Percentiles rank a stretch among this genome's conserved stretches.
These are phyloP conservation scores for Parotocinclus haroldoi DNA, from an alignment of 2,797 vertebrate species.

Conservation along the genomic window DNA sequence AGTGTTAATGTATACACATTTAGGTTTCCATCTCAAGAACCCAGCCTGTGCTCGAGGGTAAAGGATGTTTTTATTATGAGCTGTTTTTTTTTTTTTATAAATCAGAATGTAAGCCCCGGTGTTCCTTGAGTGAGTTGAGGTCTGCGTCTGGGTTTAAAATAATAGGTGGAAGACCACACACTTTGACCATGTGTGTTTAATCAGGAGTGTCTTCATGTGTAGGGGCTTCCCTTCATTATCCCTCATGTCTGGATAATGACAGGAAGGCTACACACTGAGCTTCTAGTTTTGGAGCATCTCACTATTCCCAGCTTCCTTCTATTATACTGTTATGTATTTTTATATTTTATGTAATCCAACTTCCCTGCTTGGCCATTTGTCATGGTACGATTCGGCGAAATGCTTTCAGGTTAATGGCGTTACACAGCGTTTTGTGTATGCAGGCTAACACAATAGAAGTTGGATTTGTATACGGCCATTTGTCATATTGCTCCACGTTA, in stretches of 20 bases:
- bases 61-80: slow-evolving; percentile 39
- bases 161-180: slow-evolving; percentile 45
- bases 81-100: not conserved
- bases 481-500: slow-evolving; percentile 6
- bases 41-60: slow-evolving; percentile 17
- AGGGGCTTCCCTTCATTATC: slow-evolving; percentile 34
- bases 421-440: not conserved
- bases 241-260: slow-evolving; percentile 35
- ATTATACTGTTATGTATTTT: slow-evolving; percentile 33
- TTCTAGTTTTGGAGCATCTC: slow-evolving; percentile 38
- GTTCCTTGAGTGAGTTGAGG: slow-evolving; percentile 25
- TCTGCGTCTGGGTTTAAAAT: slow-evolving; percentile 30
- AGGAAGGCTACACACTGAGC: slow-evolving; percentile 47
- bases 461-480: slow-evolving; percentile 34
- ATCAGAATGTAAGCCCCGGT: slow-evolving; percentile 15
- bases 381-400: slow-evolving; percentile 8
- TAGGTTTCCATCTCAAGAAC: slow-evolving; percentile 25
- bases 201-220: slow-evolving; percentile 24
- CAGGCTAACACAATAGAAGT: slow-evolving; percentile 17
- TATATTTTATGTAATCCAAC: slow-evolving; percentile 29
- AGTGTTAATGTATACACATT: slow-evolving; percentile 37
- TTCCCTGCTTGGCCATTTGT: slow-evolving; percentile 18
- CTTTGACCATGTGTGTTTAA: slow-evolving; percentile 24
- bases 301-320: slow-evolving; percentile 27
- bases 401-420: too few relatives aligned